A percentile compares a stretch with the other conserved stretches of the same genome.
Conservation (phyloP, 2,797 vertebrate species). For the Rhynchotus rufescens region DNA sequence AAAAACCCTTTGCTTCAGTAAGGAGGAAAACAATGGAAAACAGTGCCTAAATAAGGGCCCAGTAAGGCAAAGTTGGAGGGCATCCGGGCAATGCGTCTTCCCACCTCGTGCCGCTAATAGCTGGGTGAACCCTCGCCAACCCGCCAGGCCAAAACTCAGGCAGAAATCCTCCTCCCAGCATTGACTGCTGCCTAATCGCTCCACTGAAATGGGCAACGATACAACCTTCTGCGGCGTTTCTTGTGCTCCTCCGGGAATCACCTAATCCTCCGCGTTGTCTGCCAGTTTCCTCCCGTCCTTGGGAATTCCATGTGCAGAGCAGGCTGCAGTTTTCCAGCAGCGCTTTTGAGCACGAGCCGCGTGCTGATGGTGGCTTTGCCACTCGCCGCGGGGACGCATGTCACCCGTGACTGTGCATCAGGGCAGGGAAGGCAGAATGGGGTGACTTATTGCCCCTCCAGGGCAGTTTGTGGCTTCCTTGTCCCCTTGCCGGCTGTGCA, state of each 20-base stretch:
- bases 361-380: fast-evolving
- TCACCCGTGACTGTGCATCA: not conserved
- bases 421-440: fast-evolving
- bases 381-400: fast-evolving
- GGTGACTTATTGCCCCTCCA: not conserved
- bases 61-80: not conserved
- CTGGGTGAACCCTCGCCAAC: not conserved
- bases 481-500: not conserved
- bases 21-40: conserved; percentile 46
- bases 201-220: not conserved
- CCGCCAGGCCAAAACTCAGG: not conserved
- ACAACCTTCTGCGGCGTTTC: not conserved
- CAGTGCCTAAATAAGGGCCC: not conserved
- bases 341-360: not conserved
- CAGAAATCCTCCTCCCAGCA: conserved; percentile 18
- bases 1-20: conserved; percentile 51
- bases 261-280: conserved; percentile 49
- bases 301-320: not conserved
- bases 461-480: not conserved
- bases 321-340: not conserved
- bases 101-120: not conserved
- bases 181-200: conserved; percentile 6
- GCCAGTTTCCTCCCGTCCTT: conserved; percentile 50
- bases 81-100: not conserved
- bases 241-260: conserved; percentile 21